Evolutionary conservation across 2,797 vertebrate species (phyloP), one percentile per base, ranked within the genome.

Genomic region (Eidolon dupreanum): DNA sequence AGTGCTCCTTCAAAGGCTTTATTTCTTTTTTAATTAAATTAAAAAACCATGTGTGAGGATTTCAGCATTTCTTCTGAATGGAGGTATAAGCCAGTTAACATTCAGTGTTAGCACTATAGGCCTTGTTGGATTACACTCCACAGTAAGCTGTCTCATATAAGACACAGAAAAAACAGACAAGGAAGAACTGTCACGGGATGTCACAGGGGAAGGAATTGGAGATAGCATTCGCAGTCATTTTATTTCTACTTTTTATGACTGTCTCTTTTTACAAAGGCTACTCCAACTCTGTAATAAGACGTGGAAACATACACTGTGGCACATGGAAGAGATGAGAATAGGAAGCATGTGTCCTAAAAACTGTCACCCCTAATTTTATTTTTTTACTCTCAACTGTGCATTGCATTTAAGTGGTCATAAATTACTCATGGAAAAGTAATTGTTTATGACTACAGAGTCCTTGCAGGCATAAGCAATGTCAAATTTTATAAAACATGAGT

Each of bases 401-500:
- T n/a, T 49, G 15, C 24, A 59, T 55, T 92, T 77, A 57, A 41
- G 31, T 31, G 7, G 19, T 43, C 78, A 92, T 66, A 77, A 91
- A 79, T 87, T 61, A 83, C 28, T 92, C 74, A 49, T 6, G 51
- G 71, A 82, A 65, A 88, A 85, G 63, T 49, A 53, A 71, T 12
- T 36, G 46, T 49, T 84, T 68, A 19, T 68, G 83, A 84, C 28
- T 70, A 63, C 3, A 78, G 13, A 59, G 68, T 33, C 53, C 46
- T 73, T 90, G 49, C 20, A 92, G 87, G 26, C 66, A 61, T 33
- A 79, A 88, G 55, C 75, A 65, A 84, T 41, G 55, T 81, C 87
- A 90, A 90, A 59, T 77, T 90, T 59, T 59, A 73, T 71, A 90
- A 90, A 71, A 38, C 61, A 4, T n/a, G 86, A 79, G 84, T 70